Conservation (phyloP, 2,888 invertebrate genomes). For the Selenia dentaria region DNA sequence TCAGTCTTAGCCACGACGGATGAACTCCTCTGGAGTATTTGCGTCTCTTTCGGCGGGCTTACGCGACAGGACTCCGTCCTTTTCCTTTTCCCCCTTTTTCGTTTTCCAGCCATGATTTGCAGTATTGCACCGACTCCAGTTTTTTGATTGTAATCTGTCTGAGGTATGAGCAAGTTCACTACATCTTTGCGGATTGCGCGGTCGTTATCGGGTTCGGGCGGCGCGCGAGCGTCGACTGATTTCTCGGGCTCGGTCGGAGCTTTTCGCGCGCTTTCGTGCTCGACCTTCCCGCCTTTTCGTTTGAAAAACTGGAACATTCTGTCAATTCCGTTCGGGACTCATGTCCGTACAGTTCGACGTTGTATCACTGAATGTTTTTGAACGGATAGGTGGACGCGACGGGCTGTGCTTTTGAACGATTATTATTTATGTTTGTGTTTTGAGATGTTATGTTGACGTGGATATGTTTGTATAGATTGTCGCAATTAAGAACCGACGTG, state of each 20-base stretch:
- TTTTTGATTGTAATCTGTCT: slow-evolving; percentile 70
- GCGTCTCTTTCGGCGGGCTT: slow-evolving; percentile 50
- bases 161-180: slow-evolving; percentile 72
- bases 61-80: slow-evolving; percentile 61
- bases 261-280: slow-evolving; percentile 52
- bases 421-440: slow-evolving; percentile 25
- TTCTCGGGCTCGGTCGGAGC: slow-evolving; percentile 48
- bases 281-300: slow-evolving; percentile 74
- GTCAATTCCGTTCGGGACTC: slow-evolving; percentile 48
- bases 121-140: slow-evolving; percentile 70
- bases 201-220: slow-evolving; percentile 56
- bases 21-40: slow-evolving; percentile 33
- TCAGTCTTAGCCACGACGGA: slow-evolving; percentile 58
- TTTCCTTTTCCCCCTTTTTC: slow-evolving; percentile 60
- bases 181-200: slow-evolving; percentile 66
- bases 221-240: slow-evolving; percentile 63
- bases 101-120: slow-evolving; percentile 77
- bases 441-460: slow-evolving; percentile 25
- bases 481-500: neutral
- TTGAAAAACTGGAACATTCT: slow-evolving; percentile 80
- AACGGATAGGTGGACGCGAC: slow-evolving; percentile 22
- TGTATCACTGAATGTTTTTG: slow-evolving; percentile 39
- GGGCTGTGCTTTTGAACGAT: neutral
- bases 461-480: slow-evolving; percentile 7
- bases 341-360: slow-evolving; percentile 57